A percentile compares a stretch with the other conserved stretches of the same genome.
phyloP scores from a whole-genome alignment of 2,113 vertebrate species.

The Varanus komodoensis region DNA sequence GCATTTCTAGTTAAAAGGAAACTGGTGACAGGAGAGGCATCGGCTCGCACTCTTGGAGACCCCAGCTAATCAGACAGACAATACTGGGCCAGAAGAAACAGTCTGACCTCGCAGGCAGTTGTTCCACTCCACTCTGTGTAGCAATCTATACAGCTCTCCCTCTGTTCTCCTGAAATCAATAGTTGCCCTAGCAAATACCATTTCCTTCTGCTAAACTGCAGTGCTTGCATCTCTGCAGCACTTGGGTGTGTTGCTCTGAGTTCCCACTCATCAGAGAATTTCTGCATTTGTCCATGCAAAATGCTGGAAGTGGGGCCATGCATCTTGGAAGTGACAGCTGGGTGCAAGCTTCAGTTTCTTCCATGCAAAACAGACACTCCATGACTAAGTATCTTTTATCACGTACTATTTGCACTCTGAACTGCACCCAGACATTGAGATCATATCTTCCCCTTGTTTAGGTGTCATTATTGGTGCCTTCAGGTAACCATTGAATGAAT shows the following conservation, averaged over 20 bases:
- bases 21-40: too few species aligned
- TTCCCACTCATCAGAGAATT: not conserved
- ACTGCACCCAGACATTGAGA: accelerated
- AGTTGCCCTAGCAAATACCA: not conserved
- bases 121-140: not conserved
- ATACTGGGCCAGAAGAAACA: not conserved
- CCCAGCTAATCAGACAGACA: not conserved
- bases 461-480: conserved; percentile 7
- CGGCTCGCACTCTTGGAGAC: not conserved
- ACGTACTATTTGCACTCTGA: not conserved
- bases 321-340: not conserved
- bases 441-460: not conserved
- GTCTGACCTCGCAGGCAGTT: not conserved
- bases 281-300: conserved; percentile 5
- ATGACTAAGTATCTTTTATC: not conserved
- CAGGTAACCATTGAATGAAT: conserved; percentile 9
- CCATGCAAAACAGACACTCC: not conserved
- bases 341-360: not conserved
- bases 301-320: not conserved
- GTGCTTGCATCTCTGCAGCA: not conserved
- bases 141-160: not conserved
- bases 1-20: not conserved
- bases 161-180: not conserved
- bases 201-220: not conserved
- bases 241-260: not conserved